Percentiles rank a stretch among this genome's conserved stretches.
These are phyloP conservation scores for Allobates femoralis DNA, from an alignment of 2,797 vertebrate species.

Conservation along the genomic window DNA sequence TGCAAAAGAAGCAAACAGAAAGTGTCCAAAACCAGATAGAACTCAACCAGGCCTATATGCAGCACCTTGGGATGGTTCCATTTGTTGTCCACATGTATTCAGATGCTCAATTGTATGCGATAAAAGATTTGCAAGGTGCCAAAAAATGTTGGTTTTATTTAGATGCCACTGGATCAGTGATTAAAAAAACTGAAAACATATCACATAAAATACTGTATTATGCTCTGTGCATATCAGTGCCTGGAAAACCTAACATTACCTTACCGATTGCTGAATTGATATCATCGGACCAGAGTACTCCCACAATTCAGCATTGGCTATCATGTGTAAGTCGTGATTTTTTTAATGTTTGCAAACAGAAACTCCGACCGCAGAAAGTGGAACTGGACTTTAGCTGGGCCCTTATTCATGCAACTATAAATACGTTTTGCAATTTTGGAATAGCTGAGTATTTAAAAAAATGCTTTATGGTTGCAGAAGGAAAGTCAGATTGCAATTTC, in stretches of 20 bases:
- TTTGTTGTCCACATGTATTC: neutral
- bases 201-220: neutral
- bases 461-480: neutral
- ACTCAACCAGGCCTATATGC: conserved; percentile 10
- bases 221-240: neutral
- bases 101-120: neutral
- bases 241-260: neutral
- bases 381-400: neutral
- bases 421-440: neutral
- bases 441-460: no score
- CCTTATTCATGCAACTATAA: conserved; percentile 1
- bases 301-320: conserved; percentile 25
- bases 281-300: neutral
- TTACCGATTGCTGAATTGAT: conserved; percentile 1
- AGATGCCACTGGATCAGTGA: conserved; percentile 20
- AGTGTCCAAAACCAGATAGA: neutral
- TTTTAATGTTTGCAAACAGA: neutral
- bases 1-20: conserved; percentile 1
- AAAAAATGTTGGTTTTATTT: conserved; percentile 11
- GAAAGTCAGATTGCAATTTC: neutral
- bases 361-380: conserved; percentile 1
- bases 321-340: neutral
- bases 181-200: conserved; percentile 11
- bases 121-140: neutral
- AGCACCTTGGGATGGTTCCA: neutral